These are phyloP conservation scores for Steinernema feltiae DNA, from an alignment of 1,140 invertebrate species.

Conservation along the genomic window DNA sequence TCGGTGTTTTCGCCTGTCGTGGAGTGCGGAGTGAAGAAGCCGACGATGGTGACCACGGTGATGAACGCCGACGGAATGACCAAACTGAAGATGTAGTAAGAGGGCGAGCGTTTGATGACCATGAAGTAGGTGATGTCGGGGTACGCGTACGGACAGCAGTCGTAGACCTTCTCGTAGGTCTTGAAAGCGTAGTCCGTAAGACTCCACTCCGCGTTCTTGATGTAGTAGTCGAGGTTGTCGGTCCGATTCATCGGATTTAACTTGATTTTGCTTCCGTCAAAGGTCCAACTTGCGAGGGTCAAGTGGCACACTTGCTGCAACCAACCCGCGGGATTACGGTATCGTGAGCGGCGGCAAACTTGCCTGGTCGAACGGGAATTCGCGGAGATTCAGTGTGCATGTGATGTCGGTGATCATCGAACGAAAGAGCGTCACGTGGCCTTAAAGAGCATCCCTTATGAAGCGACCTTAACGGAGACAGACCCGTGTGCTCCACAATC, in stretches of 20 bases:
- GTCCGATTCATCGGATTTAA: slow-evolving; percentile 38
- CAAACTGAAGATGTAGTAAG: slow-evolving; percentile 48
- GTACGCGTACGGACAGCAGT: slow-evolving; percentile 44
- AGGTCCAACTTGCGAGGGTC: slow-evolving; percentile 46
- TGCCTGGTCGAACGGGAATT: slow-evolving; percentile 50
- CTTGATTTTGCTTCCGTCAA: slow-evolving; percentile 47
- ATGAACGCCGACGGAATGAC: slow-evolving; percentile 47
- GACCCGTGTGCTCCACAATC: slow-evolving; percentile 34
- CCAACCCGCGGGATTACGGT: slow-evolving; percentile 17
- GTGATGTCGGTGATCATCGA: slow-evolving; percentile 51
- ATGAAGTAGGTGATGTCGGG: slow-evolving; percentile 48
- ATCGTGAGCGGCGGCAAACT: not conserved
- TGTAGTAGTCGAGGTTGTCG: slow-evolving; percentile 50
- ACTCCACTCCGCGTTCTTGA: slow-evolving; percentile 48
- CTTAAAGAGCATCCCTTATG: too few species aligned
- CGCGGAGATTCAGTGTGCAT: slow-evolving; percentile 39
- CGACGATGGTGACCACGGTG: slow-evolving; percentile 47
- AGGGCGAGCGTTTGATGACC: slow-evolving; percentile 40
- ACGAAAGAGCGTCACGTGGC: slow-evolving; percentile 41
- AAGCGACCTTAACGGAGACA: too few species aligned
- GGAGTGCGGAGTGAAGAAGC: slow-evolving; percentile 49
- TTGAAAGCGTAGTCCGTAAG: slow-evolving; percentile 49
- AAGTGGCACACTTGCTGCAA: slow-evolving; percentile 48
- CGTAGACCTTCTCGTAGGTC: slow-evolving; percentile 43
- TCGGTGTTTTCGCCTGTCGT: slow-evolving; percentile 49